Evolutionary conservation across 2,797 vertebrate species (phyloP).

Genomic region (Echeneis naucrates): DNA sequence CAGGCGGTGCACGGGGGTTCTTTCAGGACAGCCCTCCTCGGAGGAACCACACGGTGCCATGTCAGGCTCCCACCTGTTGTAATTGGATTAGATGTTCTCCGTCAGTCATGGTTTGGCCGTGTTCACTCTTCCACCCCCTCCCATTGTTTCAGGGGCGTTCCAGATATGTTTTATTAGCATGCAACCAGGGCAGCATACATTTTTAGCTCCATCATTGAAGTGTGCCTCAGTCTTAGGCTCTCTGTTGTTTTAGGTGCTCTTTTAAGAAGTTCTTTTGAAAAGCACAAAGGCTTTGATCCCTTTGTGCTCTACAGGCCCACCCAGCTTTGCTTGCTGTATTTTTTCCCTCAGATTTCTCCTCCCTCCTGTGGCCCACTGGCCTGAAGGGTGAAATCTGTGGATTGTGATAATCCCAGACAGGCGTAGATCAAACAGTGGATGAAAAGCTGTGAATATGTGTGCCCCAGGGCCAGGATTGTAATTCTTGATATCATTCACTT

Average conservation of each 20-base stretch:
- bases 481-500: conserved; percentile 48
- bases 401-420: conserved; percentile 79
- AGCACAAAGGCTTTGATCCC: conserved; percentile 69
- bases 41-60: conserved; percentile 49
- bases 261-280: conserved; percentile 75
- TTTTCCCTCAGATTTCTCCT: conserved; percentile 60
- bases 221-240: conserved; percentile 35
- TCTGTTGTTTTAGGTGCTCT: conserved; percentile 73
- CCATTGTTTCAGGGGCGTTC: conserved; percentile 45
- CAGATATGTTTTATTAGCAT: conserved; percentile 59
- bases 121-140: conserved; percentile 43
- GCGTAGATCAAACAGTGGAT: conserved; percentile 76
- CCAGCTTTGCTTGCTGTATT: conserved; percentile 61
- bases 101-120: conserved; percentile 53
- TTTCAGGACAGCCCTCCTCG: conserved; percentile 52
- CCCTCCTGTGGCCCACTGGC: conserved; percentile 64
- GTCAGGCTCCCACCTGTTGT: conserved; percentile 61
- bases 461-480: conserved; percentile 56
- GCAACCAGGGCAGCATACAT: conserved; percentile 40
- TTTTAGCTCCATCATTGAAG: conserved; percentile 54
- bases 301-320: conserved; percentile 62
- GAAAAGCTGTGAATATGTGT: conserved; percentile 69
- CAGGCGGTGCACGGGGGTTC: conserved; percentile 33
- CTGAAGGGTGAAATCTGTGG: conserved; percentile 76
- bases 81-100: conserved; percentile 69